Evolutionary conservation across 2,888 invertebrate species (phyloP).

Genomic region (Dilophus febrilis): DNA sequence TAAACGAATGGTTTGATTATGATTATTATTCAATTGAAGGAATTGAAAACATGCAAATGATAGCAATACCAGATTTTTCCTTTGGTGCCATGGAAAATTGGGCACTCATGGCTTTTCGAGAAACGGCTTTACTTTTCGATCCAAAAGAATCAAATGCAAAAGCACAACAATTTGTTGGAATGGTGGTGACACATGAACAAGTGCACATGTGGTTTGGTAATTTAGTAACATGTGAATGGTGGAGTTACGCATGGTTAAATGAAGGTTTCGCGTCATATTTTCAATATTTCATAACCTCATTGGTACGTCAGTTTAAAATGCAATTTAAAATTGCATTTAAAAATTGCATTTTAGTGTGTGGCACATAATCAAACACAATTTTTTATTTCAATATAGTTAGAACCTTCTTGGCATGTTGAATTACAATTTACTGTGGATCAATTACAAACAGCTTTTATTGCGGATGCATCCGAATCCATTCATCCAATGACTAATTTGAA

Average conservation of each 20-base stretch:
- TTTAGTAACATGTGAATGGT: slow-evolving; percentile 36
- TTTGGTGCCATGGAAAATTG: slow-evolving; percentile 87
- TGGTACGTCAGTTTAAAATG: too few relatives aligned
- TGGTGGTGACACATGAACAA: slow-evolving; percentile 28
- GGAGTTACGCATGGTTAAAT: slow-evolving; percentile 42
- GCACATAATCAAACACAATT: too few relatives aligned
- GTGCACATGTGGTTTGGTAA: slow-evolving; percentile 53
- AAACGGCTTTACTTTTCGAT: slow-evolving; percentile 50
- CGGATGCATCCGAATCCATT: slow-evolving; percentile 38
- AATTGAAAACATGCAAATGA: slow-evolving; percentile 60
- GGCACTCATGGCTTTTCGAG: slow-evolving; percentile 54
- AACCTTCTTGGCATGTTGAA: slow-evolving; percentile 42
- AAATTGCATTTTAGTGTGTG: too few relatives aligned
- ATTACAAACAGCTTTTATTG: slow-evolving; percentile 41
- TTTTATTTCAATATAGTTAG: slow-evolving; percentile 40
- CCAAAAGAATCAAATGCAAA: slow-evolving; percentile 37
- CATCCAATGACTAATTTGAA: slow-evolving; percentile 37
- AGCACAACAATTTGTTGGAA: slow-evolving; percentile 42
- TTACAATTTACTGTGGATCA: slow-evolving; percentile 54
- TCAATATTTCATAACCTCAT: slow-evolving; percentile 45
- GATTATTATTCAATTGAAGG: slow-evolving; percentile 35
- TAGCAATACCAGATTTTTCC: slow-evolving; percentile 71
- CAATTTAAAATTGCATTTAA: too few relatives aligned
- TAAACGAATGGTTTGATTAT: slow-evolving; percentile 41
- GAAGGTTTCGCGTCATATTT: slow-evolving; percentile 56